phyloP scores from a whole-genome alignment of 2,888 invertebrate genomes.

The Lasius platythorax region DNA sequence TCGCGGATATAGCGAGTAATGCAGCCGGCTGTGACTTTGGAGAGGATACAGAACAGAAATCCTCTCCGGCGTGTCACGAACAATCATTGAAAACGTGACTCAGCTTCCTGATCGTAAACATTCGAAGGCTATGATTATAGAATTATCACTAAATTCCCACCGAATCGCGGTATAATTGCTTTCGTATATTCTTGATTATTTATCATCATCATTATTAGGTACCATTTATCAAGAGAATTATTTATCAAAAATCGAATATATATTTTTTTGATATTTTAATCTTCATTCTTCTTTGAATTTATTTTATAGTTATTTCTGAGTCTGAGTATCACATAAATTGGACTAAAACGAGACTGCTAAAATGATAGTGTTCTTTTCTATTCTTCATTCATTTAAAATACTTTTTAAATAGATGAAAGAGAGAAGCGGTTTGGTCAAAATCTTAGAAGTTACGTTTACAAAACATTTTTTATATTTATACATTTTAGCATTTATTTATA shows the following conservation, averaged over 20 bases:
- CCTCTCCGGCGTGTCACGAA: neutral
- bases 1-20: constrained; percentile 10
- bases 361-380: too few relatives aligned
- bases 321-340: neutral
- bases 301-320: neutral
- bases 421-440: neutral
- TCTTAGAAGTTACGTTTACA: neutral
- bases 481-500: neutral
- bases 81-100: constrained; percentile 24
- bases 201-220: neutral
- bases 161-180: neutral
- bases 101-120: constrained; percentile 10
- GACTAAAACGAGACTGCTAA: neutral
- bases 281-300: neutral
- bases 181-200: neutral
- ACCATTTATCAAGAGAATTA: too few relatives aligned
- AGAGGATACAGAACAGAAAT: neutral
- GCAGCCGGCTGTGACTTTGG: neutral
- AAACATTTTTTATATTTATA: neutral
- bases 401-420: neutral
- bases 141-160: neutral
- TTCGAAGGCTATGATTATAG: neutral
- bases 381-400: neutral
- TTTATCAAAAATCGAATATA: too few relatives aligned
- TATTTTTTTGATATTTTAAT: too few relatives aligned